Conservation (phyloP, 1,140 invertebrate genomes). For the Papilio xuthus region DNA sequence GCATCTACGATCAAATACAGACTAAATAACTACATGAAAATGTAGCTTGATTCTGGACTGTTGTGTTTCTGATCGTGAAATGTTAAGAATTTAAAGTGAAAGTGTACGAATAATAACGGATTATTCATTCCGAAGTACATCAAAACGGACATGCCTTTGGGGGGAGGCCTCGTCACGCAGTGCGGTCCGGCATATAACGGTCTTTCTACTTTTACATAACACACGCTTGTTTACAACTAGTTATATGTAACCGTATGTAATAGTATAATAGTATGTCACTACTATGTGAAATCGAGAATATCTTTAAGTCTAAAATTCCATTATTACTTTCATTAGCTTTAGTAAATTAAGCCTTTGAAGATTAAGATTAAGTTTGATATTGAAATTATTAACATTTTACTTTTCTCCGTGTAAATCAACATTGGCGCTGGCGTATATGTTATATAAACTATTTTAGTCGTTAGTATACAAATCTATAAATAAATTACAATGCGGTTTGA, state of each 20-base stretch:
- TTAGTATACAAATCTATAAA: background rate
- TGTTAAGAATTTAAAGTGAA: conserved; percentile 5
- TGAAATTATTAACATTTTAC: background rate
- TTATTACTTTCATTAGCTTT: background rate
- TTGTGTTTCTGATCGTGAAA: background rate
- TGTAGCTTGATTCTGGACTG: background rate
- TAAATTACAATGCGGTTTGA: conserved; percentile 3
- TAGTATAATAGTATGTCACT: background rate
- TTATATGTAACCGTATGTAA: conserved; percentile 13
- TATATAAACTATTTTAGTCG: background rate
- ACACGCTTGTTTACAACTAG: conserved; percentile 13
- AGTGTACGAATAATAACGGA: conserved; percentile 27
- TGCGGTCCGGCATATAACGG: background rate
- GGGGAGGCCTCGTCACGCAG: background rate
- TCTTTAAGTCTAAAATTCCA: background rate
- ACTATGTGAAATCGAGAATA: conserved; percentile 18
- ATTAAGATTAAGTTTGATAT: background rate
- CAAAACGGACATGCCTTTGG: conserved; percentile 7
- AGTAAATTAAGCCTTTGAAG: background rate
- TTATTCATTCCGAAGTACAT: background rate
- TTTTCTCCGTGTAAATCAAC: background rate
- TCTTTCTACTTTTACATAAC: conserved; percentile 32
- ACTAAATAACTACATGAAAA: background rate
- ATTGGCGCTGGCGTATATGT: background rate
- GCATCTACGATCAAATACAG: no score